Evolutionary conservation across 1,140 invertebrate genomes (phyloP).

Genomic region (Drosophila quadrilineata): DNA sequence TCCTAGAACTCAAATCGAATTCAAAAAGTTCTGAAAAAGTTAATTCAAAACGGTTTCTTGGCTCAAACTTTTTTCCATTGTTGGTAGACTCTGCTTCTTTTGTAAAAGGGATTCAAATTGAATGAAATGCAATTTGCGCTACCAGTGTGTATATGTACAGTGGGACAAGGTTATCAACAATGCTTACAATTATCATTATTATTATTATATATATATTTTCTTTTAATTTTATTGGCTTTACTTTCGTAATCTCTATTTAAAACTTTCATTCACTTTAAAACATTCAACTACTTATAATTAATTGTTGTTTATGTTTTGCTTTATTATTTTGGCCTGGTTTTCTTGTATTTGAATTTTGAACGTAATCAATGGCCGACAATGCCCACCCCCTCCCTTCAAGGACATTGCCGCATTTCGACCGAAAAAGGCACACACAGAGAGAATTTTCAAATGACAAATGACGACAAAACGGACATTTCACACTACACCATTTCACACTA

Average conservation of each 20-base stretch:
- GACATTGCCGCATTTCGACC: constrained; percentile 69
- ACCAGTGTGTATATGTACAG: constrained; percentile 66
- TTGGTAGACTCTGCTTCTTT: constrained; percentile 11
- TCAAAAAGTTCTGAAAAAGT: too few relatives aligned
- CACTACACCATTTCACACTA: constrained; percentile 2
- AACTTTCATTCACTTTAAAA: constrained; percentile 58
- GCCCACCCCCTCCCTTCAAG: too few relatives aligned
- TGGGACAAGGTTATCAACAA: constrained; percentile 50
- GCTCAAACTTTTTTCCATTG: too few relatives aligned
- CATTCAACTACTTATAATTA: constrained; percentile 69
- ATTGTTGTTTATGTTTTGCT: constrained; percentile 56
- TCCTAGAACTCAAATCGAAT: too few relatives aligned
- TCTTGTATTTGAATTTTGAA: constrained; percentile 57
- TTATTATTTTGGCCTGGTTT: constrained; percentile 68
- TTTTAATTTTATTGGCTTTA: constrained; percentile 4
- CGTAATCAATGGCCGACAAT: constrained; percentile 54
- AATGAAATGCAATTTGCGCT: constrained; percentile 55
- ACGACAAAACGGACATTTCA: constrained; percentile 56
- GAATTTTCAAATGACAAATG: constrained; percentile 71
- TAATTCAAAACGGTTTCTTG: too few relatives aligned
- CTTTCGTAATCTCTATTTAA: too few relatives aligned
- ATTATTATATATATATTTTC: too few relatives aligned
- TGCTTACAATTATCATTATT: not conserved
- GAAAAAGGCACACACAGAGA: constrained; percentile 78
- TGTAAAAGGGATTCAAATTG: constrained; percentile 1